A percentile compares a stretch with the other conserved stretches of the same genome.
Conservation (phyloP, 2,797 vertebrate species). For the Poliocrania exsul region DNA sequence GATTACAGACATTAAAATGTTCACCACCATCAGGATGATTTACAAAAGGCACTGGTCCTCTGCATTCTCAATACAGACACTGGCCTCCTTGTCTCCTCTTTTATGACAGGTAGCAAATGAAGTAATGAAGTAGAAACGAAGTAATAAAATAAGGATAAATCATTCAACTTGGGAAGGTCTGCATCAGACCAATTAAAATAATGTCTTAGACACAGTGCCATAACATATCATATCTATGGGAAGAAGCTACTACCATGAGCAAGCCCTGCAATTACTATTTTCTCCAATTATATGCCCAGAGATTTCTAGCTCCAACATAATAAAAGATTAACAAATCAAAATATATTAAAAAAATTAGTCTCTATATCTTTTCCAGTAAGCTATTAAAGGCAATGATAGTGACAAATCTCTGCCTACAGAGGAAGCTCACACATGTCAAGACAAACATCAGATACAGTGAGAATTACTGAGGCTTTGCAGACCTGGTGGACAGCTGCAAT, state of each 20-base stretch:
- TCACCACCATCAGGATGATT: constrained; percentile 10
- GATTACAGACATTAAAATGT: background rate
- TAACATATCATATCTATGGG: background rate
- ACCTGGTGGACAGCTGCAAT: background rate
- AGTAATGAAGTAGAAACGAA: constrained; percentile 35
- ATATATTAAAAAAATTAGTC: background rate
- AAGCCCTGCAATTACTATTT: background rate
- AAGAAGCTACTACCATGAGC: background rate
- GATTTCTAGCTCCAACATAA: background rate
- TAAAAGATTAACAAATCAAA: constrained; percentile 7
- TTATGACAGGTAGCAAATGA: constrained; percentile 36
- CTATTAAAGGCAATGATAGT: background rate
- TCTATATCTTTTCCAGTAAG: constrained; percentile 5
- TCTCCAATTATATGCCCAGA: background rate
- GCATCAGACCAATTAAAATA: constrained; percentile 56
- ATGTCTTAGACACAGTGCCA: background rate
- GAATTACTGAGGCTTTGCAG: background rate
- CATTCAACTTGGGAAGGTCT: background rate
- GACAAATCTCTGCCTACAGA: background rate
- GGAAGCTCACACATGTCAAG: background rate
- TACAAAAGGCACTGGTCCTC: background rate
- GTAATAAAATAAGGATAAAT: constrained; percentile 34
- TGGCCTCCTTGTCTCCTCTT: background rate
- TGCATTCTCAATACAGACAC: background rate
- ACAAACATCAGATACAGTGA: background rate